These are phyloP conservation scores for Periphyllus acericola DNA, from an alignment of 2,888 invertebrate species.

Conservation along the genomic window DNA sequence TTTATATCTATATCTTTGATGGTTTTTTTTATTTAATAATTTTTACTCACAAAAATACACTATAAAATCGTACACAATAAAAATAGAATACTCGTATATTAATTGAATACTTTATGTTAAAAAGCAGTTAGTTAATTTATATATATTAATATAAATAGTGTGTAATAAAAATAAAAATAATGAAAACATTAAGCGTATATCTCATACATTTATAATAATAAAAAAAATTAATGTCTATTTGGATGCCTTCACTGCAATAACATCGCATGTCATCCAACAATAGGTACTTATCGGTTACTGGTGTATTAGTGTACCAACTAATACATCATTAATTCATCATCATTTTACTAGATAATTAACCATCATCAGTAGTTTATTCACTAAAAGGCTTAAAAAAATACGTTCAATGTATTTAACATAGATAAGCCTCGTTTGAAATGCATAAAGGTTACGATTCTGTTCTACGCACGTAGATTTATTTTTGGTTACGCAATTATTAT, in stretches of 20 bases:
- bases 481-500: not conserved
- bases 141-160: not conserved
- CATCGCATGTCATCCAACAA: not conserved
- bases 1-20: conserved; percentile 20
- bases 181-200: not conserved
- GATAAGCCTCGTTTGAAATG: too few relatives aligned
- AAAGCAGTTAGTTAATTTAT: not conserved
- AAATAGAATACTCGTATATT: conserved; percentile 21
- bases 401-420: too few relatives aligned
- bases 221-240: not conserved
- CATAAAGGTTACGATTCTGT: too few relatives aligned
- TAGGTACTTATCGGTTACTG: not conserved
- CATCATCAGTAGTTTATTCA: not conserved
- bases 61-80: not conserved
- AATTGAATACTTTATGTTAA: not conserved
- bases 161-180: not conserved
- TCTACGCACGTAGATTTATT: not conserved
- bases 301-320: not conserved
- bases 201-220: not conserved
- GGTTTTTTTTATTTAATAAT: not conserved
- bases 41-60: not conserved
- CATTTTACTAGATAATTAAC: not conserved
- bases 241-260: not conserved
- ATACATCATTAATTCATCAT: not conserved
- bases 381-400: too few relatives aligned